Evolutionary conservation across 30 jellyfish, hydroid and myxozoan species (phyloP).

Genomic region (Aurelia sp.): DNA sequence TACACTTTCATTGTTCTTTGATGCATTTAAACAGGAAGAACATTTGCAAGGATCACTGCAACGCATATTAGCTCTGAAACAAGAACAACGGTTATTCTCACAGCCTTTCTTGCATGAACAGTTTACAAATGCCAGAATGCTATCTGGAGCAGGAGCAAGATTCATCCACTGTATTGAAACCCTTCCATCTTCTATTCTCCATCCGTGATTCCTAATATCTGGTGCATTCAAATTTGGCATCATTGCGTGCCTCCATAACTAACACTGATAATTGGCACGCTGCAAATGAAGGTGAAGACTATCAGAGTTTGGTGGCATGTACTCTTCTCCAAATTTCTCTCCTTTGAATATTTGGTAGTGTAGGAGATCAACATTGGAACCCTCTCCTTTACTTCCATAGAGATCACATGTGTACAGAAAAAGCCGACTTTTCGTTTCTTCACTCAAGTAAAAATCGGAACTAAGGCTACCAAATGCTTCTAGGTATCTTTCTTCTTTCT

Average conservation of each 20-base stretch:
- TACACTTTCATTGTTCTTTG: background rate
- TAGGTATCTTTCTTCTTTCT: conserved; percentile 19
- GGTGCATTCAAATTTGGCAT: conserved; percentile 25
- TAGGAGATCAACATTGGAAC: conserved; percentile 10
- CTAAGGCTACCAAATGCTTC: conserved; percentile 40
- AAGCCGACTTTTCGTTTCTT: conserved; percentile 3
- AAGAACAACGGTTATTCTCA: conserved; percentile 60
- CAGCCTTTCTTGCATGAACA: conserved; percentile 57
- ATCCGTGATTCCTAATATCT: conserved; percentile 39
- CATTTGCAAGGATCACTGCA: conserved; percentile 12
- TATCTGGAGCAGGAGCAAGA: conserved; percentile 59
- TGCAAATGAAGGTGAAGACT: conserved; percentile 35
- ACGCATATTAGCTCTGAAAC: conserved; percentile 15
- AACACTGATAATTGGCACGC: conserved; percentile 47
- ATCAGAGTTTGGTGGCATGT: conserved; percentile 38
- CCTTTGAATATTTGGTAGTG: conserved; percentile 25
- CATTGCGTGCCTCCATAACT: conserved; percentile 37
- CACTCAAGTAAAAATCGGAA: background rate
- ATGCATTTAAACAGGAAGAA: conserved; percentile 20
- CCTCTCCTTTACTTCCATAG: conserved; percentile 27
- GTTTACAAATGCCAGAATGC: conserved; percentile 6
- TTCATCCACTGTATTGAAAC: conserved; percentile 47
- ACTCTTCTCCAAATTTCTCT: conserved; percentile 21
- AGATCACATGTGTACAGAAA: conserved; percentile 13
- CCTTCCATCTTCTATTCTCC: conserved; percentile 59